Percentiles rank a stretch among this genome's conserved stretches.
Conservation (phyloP, 2,888 invertebrate genomes). For the Microctonus hyperodae region DNA sequence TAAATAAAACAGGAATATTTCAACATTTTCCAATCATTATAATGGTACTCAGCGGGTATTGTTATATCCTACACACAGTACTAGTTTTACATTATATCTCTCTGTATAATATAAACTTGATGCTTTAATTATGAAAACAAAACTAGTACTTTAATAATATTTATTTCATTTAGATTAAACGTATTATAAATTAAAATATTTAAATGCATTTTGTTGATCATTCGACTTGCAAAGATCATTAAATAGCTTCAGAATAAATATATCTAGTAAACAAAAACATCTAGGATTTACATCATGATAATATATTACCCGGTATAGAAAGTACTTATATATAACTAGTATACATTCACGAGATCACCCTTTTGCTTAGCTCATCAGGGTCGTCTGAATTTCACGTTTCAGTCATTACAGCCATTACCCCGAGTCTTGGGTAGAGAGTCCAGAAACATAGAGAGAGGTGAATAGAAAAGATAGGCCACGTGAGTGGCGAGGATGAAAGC, state of each 20-base stretch:
- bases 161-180: too few species aligned
- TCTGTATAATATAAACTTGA: neutral
- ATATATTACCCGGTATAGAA: neutral
- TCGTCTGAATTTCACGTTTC: conserved; percentile 15
- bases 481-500: neutral
- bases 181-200: too few species aligned
- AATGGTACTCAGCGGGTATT: conserved; percentile 3
- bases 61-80: neutral
- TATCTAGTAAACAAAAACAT: too few species aligned
- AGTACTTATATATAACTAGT: neutral
- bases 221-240: too few species aligned
- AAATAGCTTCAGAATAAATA: too few species aligned
- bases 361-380: conserved; percentile 16
- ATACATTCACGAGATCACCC: neutral
- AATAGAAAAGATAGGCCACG: neutral
- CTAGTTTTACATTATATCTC: neutral
- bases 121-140: too few species aligned
- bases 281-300: too few species aligned
- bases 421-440: neutral
- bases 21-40: conserved; percentile 13
- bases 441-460: neutral
- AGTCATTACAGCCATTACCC: conserved; percentile 25
- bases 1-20: conserved; percentile 12
- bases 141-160: too few species aligned
- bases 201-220: too few species aligned